A percentile compares a stretch with the other conserved stretches of the same genome.
These are phyloP conservation scores for Steinernema scapterisci DNA, from an alignment of 2,888 invertebrate species.

Conservation along the genomic window DNA sequence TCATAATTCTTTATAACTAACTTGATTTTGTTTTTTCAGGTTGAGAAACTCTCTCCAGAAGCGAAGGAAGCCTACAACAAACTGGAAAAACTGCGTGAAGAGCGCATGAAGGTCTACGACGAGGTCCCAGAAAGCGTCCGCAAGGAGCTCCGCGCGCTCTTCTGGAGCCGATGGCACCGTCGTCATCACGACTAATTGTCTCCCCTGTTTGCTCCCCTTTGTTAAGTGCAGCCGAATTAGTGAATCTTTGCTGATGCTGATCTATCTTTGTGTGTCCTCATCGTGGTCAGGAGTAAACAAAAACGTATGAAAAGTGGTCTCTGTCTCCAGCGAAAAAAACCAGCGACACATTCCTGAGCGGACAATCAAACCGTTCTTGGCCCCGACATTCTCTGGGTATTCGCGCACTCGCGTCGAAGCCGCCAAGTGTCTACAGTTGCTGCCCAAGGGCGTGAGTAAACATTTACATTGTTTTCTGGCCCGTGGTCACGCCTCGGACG, in stretches of 20 bases:
- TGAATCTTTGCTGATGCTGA: background rate
- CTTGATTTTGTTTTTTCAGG: slow-evolving; percentile 30
- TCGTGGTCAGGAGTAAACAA: background rate
- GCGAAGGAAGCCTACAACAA: slow-evolving; percentile 52
- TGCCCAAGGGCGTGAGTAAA: slow-evolving; percentile 32
- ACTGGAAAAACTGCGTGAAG: slow-evolving; percentile 49
- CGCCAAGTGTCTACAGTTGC: background rate
- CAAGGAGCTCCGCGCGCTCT: slow-evolving; percentile 49
- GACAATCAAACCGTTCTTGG: too few species aligned
- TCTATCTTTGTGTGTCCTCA: background rate
- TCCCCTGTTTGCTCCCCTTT: background rate
- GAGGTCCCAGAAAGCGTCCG: slow-evolving; percentile 44
- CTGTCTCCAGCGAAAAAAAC: slow-evolving; percentile 2
- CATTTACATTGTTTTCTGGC: slow-evolving; percentile 28
- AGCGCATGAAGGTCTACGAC: slow-evolving; percentile 50
- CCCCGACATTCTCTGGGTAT: background rate
- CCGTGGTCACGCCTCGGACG: slow-evolving; percentile 23
- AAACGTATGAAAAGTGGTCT: background rate
- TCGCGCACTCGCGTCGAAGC: slow-evolving; percentile 6
- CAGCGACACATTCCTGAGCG: background rate
- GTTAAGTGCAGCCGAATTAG: background rate
- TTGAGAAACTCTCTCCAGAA: slow-evolving; percentile 47
- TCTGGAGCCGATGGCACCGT: slow-evolving; percentile 43
- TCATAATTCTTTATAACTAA: too few species aligned
- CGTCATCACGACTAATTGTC: background rate